phyloP scores from a whole-genome alignment of 2,797 vertebrate species.

The Melanogrammus aeglefinus region DNA sequence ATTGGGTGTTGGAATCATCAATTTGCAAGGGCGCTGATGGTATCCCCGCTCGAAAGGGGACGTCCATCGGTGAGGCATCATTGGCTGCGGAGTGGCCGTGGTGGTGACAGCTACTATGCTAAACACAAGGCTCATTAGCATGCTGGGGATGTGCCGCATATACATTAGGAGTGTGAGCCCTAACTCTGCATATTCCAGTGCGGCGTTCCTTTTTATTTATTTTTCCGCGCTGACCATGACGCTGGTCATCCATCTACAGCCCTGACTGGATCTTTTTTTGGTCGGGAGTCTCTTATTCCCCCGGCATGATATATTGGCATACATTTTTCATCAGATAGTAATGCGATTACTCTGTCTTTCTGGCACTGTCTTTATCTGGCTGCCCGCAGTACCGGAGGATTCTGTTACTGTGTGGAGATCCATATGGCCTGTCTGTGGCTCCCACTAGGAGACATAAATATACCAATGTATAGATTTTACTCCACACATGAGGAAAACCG shows the following conservation, averaged over 20 bases:
- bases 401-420: constrained; percentile 73
- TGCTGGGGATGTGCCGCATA: constrained; percentile 63
- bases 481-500: constrained; percentile 48
- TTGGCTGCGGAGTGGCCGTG: constrained; percentile 16
- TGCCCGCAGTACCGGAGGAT: constrained; percentile 61
- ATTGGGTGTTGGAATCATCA: constrained; percentile 33
- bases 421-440: constrained; percentile 65
- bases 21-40: constrained; percentile 20
- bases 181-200: constrained; percentile 59
- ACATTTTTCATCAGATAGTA: constrained; percentile 83
- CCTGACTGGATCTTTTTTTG: constrained; percentile 69
- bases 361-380: constrained; percentile 72
- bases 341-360: constrained; percentile 80
- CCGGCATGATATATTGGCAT: constrained; percentile 80
- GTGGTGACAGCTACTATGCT: constrained; percentile 35
- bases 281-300: constrained; percentile 70
- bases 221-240: constrained; percentile 64
- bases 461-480: constrained; percentile 65
- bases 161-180: constrained; percentile 49
- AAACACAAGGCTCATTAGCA: constrained; percentile 50
- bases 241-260: constrained; percentile 78
- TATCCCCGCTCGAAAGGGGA: constrained; percentile 6
- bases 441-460: constrained; percentile 62
- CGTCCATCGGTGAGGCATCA: constrained; percentile 40
- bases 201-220: constrained; percentile 54